Evolutionary conservation across 92 coral and sea anemone species (phyloP), one percentile per base, ranked within the genome.

Genomic region (Epizoanthus fatuus): DNA sequence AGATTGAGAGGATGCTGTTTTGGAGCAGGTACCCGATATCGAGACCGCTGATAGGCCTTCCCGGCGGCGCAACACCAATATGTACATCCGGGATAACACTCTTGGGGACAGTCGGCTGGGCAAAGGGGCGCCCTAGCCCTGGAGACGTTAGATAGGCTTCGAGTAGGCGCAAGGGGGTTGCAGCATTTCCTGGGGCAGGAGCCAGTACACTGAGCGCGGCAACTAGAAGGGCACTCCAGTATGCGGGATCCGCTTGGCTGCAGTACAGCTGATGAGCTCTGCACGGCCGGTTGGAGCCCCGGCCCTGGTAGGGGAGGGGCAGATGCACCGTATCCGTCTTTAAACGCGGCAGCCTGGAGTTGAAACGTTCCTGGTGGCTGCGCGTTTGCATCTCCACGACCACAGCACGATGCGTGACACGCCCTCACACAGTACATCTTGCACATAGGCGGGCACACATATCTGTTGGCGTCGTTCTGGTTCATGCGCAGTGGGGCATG

Each of bases 51-150:
- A 20, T 77, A 77, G 0, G 54, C 65, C 14, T 6, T 17, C 47
- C 82, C 82, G 49, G 68, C 82, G 37, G 58, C 70, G 29, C 82
- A 77, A 56, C 82, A 77, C 40, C 82, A 62, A 20, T 77, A 77
- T 0, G 82, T 77, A 77, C 82, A 77, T 60, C 82, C 82, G 56
- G 82, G 82, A 72, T 81, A 83, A 71, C 97, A 94, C 6, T 64
- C 60, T 19, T 86, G 86, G 38, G 91, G 89, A 53, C 97, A 94
- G 29, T 83, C 74, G 0, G 91, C 90, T 47, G 91, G 88, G 38
- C 97, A 94, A 45, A 47, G 68, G 1, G 90, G 65, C 12, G 91
- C 66, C 42, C 89, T 85, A 42, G 64, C 77, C 38, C 89, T 85
- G 55, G 64, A 72, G 4, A 77, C 59, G 1, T 81, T 88, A 10